Conservation (phyloP, 2,888 invertebrate genomes). For the Ephialtes manifestator region DNA sequence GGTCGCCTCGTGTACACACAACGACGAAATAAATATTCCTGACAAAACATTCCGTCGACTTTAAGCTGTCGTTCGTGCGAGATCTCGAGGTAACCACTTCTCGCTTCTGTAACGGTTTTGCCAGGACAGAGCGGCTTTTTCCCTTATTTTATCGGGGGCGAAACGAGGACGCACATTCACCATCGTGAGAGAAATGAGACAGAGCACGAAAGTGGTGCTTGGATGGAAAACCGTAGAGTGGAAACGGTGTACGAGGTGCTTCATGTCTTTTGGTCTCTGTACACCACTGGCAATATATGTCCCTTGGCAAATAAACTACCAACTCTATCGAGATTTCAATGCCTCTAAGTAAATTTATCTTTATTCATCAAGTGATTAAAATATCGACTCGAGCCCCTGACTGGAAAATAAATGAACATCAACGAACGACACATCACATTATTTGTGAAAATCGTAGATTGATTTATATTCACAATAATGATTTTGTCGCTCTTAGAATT, state of each 20-base stretch:
- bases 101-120: constrained; percentile 56
- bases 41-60: constrained; percentile 63
- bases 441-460: too few relatives aligned
- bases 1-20: constrained; percentile 17
- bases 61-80: constrained; percentile 63
- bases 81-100: constrained; percentile 60
- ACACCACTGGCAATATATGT: constrained; percentile 26
- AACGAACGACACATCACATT: too few relatives aligned
- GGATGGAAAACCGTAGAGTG: constrained; percentile 54
- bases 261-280: constrained; percentile 29
- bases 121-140: constrained; percentile 47
- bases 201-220: constrained; percentile 41
- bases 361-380: constrained; percentile 8
- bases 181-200: constrained; percentile 23
- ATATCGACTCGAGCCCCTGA: constrained; percentile 29
- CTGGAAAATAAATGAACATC: constrained; percentile 2
- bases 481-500: too few relatives aligned
- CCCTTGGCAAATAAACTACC: constrained; percentile 37
- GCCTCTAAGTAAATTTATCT: constrained; percentile 34
- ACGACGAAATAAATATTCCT: constrained; percentile 61
- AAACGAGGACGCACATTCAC: constrained; percentile 39
- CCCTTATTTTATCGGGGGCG: constrained; percentile 48
- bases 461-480: too few relatives aligned
- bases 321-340: constrained; percentile 46
- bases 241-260: constrained; percentile 56